Evolutionary conservation across 2,888 invertebrate species (phyloP).

Genomic region (Polietes domitor): DNA sequence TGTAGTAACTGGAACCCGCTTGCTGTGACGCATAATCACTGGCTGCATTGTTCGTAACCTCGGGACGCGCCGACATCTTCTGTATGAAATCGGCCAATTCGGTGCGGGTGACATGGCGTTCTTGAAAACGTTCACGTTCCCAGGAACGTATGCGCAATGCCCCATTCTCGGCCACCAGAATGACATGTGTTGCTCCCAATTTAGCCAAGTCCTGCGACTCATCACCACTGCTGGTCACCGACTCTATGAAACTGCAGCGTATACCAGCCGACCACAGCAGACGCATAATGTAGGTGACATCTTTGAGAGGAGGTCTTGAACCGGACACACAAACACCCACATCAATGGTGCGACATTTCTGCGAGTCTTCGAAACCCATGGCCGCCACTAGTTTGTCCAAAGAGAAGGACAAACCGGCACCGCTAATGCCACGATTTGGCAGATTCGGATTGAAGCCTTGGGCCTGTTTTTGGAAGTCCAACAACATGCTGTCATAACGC

Average conservation of each 20-base stretch:
- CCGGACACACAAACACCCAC: slow-evolving; percentile 87
- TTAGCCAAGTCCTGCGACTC: slow-evolving; percentile 85
- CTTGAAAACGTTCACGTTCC: slow-evolving; percentile 86
- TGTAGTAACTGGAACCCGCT: slow-evolving; percentile 58
- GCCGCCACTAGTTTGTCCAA: slow-evolving; percentile 88
- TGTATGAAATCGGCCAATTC: slow-evolving; percentile 88
- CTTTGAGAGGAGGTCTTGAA: slow-evolving; percentile 82
- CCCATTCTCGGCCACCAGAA: slow-evolving; percentile 82
- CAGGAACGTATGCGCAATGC: slow-evolving; percentile 82
- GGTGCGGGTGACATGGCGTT: slow-evolving; percentile 83
- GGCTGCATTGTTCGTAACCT: slow-evolving; percentile 69
- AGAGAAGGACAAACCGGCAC: slow-evolving; percentile 92
- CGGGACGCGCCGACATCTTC: slow-evolving; percentile 83
- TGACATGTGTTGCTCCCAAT: slow-evolving; percentile 84
- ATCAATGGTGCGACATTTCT: slow-evolving; percentile 83
- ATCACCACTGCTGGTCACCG: slow-evolving; percentile 82
- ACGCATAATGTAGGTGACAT: slow-evolving; percentile 82
- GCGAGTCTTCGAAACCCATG: slow-evolving; percentile 82
- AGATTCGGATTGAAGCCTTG: slow-evolving; percentile 77
- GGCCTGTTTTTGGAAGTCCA: slow-evolving; percentile 84
- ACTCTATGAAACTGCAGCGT: slow-evolving; percentile 84
- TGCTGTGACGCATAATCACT: slow-evolving; percentile 73
- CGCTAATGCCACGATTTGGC: slow-evolving; percentile 80
- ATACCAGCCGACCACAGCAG: slow-evolving; percentile 89
- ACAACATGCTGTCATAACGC: slow-evolving; percentile 92